phyloP scores from a whole-genome alignment of 2,888 invertebrate genomes.

The Leuctra nigra region DNA sequence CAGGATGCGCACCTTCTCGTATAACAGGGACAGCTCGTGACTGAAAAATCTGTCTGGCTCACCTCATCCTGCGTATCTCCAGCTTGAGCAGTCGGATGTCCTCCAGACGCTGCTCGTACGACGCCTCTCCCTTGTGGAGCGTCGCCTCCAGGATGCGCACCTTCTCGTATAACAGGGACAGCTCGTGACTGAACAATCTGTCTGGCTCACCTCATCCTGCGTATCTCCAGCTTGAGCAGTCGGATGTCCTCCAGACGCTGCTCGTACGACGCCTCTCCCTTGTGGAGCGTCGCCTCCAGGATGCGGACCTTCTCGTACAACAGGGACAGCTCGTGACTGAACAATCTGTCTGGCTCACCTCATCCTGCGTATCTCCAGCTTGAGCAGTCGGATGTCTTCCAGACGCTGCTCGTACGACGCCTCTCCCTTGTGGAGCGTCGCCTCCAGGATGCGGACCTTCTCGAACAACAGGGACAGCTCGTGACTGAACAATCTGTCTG shows the following conservation, averaged over 20 bases:
- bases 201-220: conserved; percentile 53
- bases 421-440: conserved; percentile 72
- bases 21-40: conserved; percentile 69
- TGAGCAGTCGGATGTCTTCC: conserved; percentile 77
- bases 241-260: conserved; percentile 77
- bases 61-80: no score
- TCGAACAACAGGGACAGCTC: conserved; percentile 71
- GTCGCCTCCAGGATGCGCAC: no score
- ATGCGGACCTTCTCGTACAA: conserved; percentile 74
- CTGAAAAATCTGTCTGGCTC: no score
- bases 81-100: no score
- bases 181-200: no score
- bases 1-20: conserved; percentile 71
- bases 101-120: no score
- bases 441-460: conserved; percentile 70
- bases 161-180: no score
- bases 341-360: no score
- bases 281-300: conserved; percentile 68
- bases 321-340: conserved; percentile 69
- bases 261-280: conserved; percentile 70
- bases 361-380: conserved; percentile 70
- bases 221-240: conserved; percentile 73
- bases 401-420: conserved; percentile 69
- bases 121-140: no score
- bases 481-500: no score